These are phyloP conservation scores for Temnopleurus reevesii DNA, from an alignment of 53 echinoderm and acorn worm genomes.

Conservation along the genomic window DNA sequence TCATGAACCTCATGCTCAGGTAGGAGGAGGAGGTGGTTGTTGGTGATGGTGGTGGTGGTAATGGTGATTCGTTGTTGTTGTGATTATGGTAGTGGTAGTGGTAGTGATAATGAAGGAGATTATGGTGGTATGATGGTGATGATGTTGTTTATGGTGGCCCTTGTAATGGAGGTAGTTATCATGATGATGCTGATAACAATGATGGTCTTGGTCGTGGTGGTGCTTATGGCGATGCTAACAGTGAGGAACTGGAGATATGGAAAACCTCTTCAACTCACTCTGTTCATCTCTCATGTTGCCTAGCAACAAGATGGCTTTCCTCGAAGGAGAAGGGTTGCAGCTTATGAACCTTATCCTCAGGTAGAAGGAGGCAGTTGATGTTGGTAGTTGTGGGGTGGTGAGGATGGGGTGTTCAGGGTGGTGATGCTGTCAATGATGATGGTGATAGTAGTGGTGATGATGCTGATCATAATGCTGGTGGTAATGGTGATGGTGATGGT, in stretches of 20 bases:
- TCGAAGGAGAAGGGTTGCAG: slow-evolving; percentile 92
- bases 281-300: slow-evolving; percentile 92
- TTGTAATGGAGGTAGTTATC: too few relatives aligned
- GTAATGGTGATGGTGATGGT: too few relatives aligned
- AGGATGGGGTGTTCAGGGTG: neutral
- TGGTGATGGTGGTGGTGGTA: neutral
- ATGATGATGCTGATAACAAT: too few relatives aligned
- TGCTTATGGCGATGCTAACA: too few relatives aligned
- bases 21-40: neutral
- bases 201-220: too few relatives aligned
- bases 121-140: too few relatives aligned
- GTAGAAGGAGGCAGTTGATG: slow-evolving; percentile 11
- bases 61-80: neutral
- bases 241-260: slow-evolving; percentile 98
- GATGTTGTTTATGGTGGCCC: too few relatives aligned
- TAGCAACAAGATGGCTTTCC: slow-evolving; percentile 81
- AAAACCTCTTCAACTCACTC: slow-evolving; percentile 94
- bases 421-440: too few relatives aligned
- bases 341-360: slow-evolving; percentile 99
- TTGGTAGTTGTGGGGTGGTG: neutral
- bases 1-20: slow-evolving; percentile 99
- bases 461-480: too few relatives aligned
- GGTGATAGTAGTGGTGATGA: too few relatives aligned
- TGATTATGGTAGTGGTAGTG: too few relatives aligned
- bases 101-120: too few relatives aligned